Evolutionary conservation across 2,888 invertebrate genomes (phyloP).

Genomic region (Chloroclysta siterata): DNA sequence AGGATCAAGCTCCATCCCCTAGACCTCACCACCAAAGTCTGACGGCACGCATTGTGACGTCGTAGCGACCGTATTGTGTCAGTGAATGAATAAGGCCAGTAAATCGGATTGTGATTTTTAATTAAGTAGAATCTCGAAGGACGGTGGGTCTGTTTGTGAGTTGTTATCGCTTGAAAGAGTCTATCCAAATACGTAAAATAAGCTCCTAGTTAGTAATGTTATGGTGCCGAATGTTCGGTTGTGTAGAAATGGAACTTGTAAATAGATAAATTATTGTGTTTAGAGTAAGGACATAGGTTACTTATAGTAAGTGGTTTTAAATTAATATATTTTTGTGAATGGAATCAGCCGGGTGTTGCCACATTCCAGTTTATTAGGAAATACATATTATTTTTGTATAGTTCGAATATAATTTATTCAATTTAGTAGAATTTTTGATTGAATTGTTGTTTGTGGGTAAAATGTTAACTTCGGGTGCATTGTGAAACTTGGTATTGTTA

Average conservation of each 20-base stretch:
- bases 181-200: constrained; percentile 83
- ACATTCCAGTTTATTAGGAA: constrained; percentile 60
- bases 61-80: constrained; percentile 41
- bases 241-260: constrained; percentile 77
- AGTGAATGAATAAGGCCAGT: constrained; percentile 78
- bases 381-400: constrained; percentile 60
- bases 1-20: constrained; percentile 85
- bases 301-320: constrained; percentile 64
- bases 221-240: constrained; percentile 71
- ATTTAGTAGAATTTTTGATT: constrained; percentile 75
- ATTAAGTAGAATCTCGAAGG: constrained; percentile 63
- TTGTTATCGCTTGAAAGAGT: constrained; percentile 83
- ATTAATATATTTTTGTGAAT: constrained; percentile 55
- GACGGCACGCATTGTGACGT: constrained; percentile 57
- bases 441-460: constrained; percentile 70
- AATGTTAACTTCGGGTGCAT: constrained; percentile 72
- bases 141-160: constrained; percentile 65
- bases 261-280: constrained; percentile 73
- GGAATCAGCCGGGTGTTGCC: constrained; percentile 65
- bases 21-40: constrained; percentile 89
- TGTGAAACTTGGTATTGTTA: constrained; percentile 51
- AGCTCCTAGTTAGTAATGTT: constrained; percentile 72
- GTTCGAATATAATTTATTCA: constrained; percentile 78
- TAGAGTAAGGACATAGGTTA: constrained; percentile 65
- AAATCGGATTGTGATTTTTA: constrained; percentile 80